Evolutionary conservation across 2,113 vertebrate genomes (phyloP).

Genomic region (Gymnobelideus leadbeateri): DNA sequence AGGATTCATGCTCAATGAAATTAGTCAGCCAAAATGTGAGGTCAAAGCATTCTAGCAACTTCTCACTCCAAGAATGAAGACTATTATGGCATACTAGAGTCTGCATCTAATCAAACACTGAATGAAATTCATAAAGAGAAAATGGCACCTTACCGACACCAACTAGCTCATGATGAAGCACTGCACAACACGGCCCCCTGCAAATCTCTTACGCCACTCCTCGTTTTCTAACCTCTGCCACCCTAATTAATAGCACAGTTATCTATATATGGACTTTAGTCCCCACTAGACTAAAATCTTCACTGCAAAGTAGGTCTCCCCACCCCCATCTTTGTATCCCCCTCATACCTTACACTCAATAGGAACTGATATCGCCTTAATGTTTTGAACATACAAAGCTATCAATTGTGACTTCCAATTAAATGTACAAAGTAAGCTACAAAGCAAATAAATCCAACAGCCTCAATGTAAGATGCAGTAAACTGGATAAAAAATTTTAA

Average conservation of each 20-base stretch:
- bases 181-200: background rate
- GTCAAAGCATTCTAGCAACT: background rate
- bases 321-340: background rate
- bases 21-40: slow-evolving; percentile 23
- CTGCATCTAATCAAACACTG: slow-evolving; percentile 32
- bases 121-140: slow-evolving; percentile 18
- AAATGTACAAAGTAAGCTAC: slow-evolving; percentile 19
- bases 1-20: background rate
- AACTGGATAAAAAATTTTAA: background rate
- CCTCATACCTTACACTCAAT: background rate
- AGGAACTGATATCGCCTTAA: background rate
- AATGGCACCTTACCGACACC: background rate
- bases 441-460: slow-evolving; percentile 12
- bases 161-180: slow-evolving; percentile 42
- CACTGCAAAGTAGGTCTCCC: background rate
- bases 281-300: background rate
- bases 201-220: background rate
- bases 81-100: background rate
- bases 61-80: slow-evolving; percentile 33
- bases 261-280: background rate
- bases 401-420: background rate
- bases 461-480: slow-evolving; percentile 7
- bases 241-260: background rate
- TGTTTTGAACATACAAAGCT: background rate
- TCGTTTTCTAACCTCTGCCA: background rate